Conservation (phyloP, 2,888 invertebrate species). For the Calameuta pallipes region DNA sequence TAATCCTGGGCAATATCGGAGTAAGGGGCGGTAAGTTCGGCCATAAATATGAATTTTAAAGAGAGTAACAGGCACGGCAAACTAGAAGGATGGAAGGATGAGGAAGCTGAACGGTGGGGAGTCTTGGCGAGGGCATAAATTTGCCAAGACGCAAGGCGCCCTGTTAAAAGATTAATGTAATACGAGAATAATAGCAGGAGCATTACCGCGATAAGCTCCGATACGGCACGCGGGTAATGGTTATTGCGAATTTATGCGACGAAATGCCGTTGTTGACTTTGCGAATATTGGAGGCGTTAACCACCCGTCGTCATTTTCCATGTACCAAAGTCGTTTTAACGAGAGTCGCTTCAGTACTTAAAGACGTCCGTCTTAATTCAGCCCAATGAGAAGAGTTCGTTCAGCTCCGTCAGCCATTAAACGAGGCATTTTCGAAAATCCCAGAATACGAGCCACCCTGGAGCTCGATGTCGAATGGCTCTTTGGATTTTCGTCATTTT, state of each 20-base stretch:
- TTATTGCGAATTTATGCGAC: slow-evolving; percentile 2
- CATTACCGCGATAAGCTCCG: slow-evolving; percentile 2
- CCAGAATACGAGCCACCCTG: neutral
- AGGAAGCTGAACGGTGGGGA: neutral
- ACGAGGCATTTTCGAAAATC: neutral
- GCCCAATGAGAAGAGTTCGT: neutral
- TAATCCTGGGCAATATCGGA: neutral
- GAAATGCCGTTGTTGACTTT: slow-evolving; percentile 3
- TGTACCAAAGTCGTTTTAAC: neutral
- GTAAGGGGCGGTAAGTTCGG: neutral
- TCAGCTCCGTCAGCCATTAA: neutral
- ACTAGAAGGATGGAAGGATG: neutral
- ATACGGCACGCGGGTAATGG: slow-evolving; percentile 2
- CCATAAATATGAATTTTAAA: slow-evolving; percentile 7
- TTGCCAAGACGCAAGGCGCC: neutral
- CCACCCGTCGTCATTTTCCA: neutral
- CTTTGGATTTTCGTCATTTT: neutral
- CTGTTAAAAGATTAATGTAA: slow-evolving; percentile 1
- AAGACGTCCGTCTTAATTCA: neutral
- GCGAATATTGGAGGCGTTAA: neutral
- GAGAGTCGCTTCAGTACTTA: neutral
- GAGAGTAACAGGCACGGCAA: neutral
- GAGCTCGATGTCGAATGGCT: neutral
- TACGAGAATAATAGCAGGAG: slow-evolving; percentile 1
- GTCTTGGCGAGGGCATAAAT: slow-evolving; percentile 1